Base-by-base conservation (phyloP, 2,888 invertebrate species). In the Zaprionus obscuricornis region DNA sequence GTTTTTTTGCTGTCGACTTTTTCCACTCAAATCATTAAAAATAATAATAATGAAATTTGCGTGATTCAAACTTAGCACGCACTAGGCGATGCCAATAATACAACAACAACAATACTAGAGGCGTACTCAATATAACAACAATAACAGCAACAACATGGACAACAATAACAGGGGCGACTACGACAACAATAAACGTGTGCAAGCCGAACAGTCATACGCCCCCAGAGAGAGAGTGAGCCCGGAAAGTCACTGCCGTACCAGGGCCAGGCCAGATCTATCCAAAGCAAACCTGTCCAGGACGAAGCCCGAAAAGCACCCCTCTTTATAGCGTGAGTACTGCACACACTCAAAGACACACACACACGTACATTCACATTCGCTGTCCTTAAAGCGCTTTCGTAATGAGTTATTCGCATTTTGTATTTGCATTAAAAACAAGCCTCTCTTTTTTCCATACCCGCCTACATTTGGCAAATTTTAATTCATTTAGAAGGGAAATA, bases 381-480 rank as follows among this genome's bases (percentile, higher is more conserved):
- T 72, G 76, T 70, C 71, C 76, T 78, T 85, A 86, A 85, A 85
- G 84, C 70, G 86, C 68, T 71, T n/a, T 73, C 85, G 77, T 85
- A 86, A 86, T 85, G 83, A 79, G 84, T 85, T 85, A 75, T 81
- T 86, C 83, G 78, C 87, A 83, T 84, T 86, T 71, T 70, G 71
- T 72, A 76, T 85, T 72, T 72, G 74, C 74, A 76, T 77, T 74
- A 83, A 73, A 81, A 84, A 65, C 71, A 55, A 64, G 69, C 47
- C 65, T 58, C 73, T 56, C 29, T 52, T 43, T 46, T 13, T 8
- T 20, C 47, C 50, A 45, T 51, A 13, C 58, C 69, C 81, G 69
- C 75, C 71, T 40, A 71, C 85, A 68, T 71, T 71, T 68, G 67
- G 62, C 79, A 82, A n/a, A 72, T 85, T 79, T 76, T 79, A 79